Base-by-base conservation (phyloP, 2,888 invertebrate genomes). In the Dasysyrphus tricinctus region DNA sequence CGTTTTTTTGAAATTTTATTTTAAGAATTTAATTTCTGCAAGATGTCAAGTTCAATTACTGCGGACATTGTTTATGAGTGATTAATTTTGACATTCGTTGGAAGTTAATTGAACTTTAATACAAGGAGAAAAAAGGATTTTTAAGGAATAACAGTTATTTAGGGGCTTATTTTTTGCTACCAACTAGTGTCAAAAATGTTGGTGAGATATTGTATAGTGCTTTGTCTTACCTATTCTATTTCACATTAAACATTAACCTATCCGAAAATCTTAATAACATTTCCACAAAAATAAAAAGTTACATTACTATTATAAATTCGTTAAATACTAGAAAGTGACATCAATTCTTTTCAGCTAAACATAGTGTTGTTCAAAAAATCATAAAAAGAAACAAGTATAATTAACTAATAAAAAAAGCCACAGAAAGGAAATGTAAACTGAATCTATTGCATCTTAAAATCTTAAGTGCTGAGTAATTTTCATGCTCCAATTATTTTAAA, bases 401-500 rank as follows among this genome's bases (percentile, higher is more conserved):
- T 11, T 44, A 81, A 44, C 24, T n/a, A 56, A 32, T 7, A 42
- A 57, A 73, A 57, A 63, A 39, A 61, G 12, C 34, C 6, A 37
- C 19, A 16, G 12, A 29, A 56, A 37, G n/a, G 29, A 34, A 75
- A 75, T 47, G 69, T 79, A 75, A 83, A 70, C 47, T 63, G 61
- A 69, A 37, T 69, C 74, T 70, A 70, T 49, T 83, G 80, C 80
- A 65, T 59, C 75, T 75, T 70, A 24, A 65, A 63, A 63, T 80
- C 79, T 69, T 65, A 70, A 57, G 56, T 61, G 65, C 70, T 70
- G 80, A 83, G 79, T 70, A 80, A 80, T 83, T 75, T 80, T 57
- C 34, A 67, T 67, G 67, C 49, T 67, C 67, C 67, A 67, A 42
- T 61, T 61, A 61, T 57, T 54, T 29, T 42, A 39, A 14, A 8